phyloP scores from a whole-genome alignment of 2,113 vertebrate genomes.

The Anoplopoma fimbria region DNA sequence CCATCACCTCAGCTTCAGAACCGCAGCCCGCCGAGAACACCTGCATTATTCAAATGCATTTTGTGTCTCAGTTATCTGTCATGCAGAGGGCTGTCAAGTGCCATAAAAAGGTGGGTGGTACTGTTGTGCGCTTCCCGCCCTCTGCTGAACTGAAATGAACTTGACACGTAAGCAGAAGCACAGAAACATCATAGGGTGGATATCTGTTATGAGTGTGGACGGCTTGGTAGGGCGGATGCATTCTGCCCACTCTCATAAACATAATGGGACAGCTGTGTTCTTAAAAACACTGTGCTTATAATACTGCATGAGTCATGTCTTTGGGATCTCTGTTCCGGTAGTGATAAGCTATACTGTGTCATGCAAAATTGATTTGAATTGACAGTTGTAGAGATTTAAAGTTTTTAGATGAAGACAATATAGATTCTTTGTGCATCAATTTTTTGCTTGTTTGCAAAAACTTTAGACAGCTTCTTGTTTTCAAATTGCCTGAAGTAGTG shows the following conservation, averaged over 20 bases:
- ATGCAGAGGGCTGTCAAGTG: slow-evolving; percentile 71
- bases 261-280: slow-evolving; percentile 44
- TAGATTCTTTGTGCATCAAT: slow-evolving; percentile 4
- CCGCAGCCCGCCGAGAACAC: slow-evolving; percentile 18
- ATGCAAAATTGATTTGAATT: slow-evolving; percentile 36
- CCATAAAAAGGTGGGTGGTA: slow-evolving; percentile 77
- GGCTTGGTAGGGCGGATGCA: slow-evolving; percentile 37
- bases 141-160: slow-evolving; percentile 73
- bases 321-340: slow-evolving; percentile 10
- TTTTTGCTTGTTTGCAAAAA: slow-evolving; percentile 10
- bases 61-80: slow-evolving; percentile 80
- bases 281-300: slow-evolving; percentile 34
- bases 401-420: slow-evolving; percentile 9
- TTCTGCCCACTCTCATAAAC: slow-evolving; percentile 45
- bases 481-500: slow-evolving; percentile 32
- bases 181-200: slow-evolving; percentile 50
- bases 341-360: slow-evolving; percentile 21
- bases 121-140: slow-evolving; percentile 50
- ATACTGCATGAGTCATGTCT: slow-evolving; percentile 46
- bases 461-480: slow-evolving; percentile 2
- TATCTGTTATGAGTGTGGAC: slow-evolving; percentile 60
- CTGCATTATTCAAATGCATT: slow-evolving; percentile 81
- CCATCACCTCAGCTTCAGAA: slow-evolving; percentile 34
- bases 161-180: slow-evolving; percentile 66
- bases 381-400: background rate